A percentile compares a stretch with the other conserved stretches of the same genome.
phyloP scores from a whole-genome alignment of 2,113 vertebrate genomes.

The Scomber scombrus region DNA sequence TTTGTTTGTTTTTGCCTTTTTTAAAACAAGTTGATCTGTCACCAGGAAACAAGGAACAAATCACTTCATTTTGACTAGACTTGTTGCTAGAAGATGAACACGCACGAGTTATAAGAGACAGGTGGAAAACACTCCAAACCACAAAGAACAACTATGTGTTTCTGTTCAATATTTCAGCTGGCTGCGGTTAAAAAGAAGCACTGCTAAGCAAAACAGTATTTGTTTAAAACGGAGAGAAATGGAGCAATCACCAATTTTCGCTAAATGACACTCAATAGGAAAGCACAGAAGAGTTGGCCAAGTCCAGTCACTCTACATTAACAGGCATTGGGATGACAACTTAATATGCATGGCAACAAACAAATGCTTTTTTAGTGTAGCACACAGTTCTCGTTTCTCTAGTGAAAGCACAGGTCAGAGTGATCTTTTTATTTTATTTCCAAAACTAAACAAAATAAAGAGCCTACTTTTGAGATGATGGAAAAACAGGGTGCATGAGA shows the following conservation, averaged over 20 bases:
- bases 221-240: conserved; percentile 56
- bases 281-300: conserved; percentile 20
- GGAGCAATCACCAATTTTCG: conserved; percentile 36
- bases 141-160: conserved; percentile 44
- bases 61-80: conserved; percentile 42
- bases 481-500: not conserved
- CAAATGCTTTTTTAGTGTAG: conserved; percentile 26
- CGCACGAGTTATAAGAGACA: conserved; percentile 43
- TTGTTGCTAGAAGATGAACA: conserved; percentile 37
- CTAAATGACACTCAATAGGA: conserved; percentile 46
- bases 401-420: not conserved
- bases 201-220: conserved; percentile 34
- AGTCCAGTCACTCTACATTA: conserved; percentile 49
- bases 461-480: conserved; percentile 1
- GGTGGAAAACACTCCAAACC: conserved; percentile 56
- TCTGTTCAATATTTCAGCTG: conserved; percentile 37
- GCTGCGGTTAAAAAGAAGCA: conserved; percentile 43
- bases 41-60: conserved; percentile 43
- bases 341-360: conserved; percentile 37
- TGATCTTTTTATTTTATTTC: not conserved
- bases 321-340: conserved; percentile 23
- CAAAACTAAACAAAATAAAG: not conserved
- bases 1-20: not conserved
- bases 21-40: conserved; percentile 21
- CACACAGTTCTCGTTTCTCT: not conserved